Base-by-base conservation (phyloP, 2,888 invertebrate species). In the Protodeltote pygarga region DNA sequence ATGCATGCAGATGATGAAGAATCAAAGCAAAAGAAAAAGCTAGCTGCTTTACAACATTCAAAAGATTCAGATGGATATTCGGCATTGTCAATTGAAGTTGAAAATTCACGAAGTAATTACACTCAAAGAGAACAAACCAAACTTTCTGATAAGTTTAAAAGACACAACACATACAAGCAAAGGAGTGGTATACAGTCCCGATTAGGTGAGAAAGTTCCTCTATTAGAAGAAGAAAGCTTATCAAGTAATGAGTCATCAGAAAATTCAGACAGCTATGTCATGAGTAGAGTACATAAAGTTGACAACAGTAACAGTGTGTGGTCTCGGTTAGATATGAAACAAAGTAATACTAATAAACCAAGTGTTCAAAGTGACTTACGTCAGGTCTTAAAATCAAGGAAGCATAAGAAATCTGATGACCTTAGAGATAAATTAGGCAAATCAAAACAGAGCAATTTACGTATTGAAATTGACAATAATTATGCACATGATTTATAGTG, bases 1-100 rank as follows among this genome's bases (percentile, higher is more conserved):
- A 97, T 97, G 97, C 96, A 95, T 81, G 97, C 97, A n/a, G 97
- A 97, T 83, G 97, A 97, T 75, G 95, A 96, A 83, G 96, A 96
- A 80, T 93, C 94, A 42, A 94, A 94, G 73, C 84, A 73, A 62
- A 87, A 82, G 69, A 86, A 68, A 67, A 83, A 66, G 67, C 74
- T 70, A 57, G 39, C 50, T 51, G 39, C 50, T 51, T 64, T 45
- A 44, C 77, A 67, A 67, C 65, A 65, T 42, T 57, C 68, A 10
- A 63, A 72, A 55, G 71, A 77, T 9, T 73, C 69, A 24, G 82
- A 84, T 41, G 65, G 61, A 38, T 89, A 75, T 82, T 83, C 90
- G 37, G 85, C 90, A 45, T 65, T 92, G 41, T 91, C 89, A 42
- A 89, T 92, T 64, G 89, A 92, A 79, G 85, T 91, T 29, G 73